Evolutionary conservation across 1,140 invertebrate genomes (phyloP).

Genomic region (Helicoverpa armigera): DNA sequence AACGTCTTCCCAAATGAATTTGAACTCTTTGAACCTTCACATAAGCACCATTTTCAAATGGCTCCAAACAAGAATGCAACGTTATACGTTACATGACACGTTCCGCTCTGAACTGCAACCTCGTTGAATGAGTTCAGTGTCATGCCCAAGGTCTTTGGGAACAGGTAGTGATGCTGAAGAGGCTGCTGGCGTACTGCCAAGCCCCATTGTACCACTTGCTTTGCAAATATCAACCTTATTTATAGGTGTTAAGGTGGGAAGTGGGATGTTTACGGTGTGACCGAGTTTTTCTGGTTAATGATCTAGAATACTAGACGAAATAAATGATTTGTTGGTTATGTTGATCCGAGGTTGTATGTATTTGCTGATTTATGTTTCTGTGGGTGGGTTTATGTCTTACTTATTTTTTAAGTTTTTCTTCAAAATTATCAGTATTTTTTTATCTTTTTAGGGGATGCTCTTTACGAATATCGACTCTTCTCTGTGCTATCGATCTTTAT

Average conservation of each 20-base stretch:
- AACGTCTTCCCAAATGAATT: no score
- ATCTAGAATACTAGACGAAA: conserved; percentile 24
- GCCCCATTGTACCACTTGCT: neutral
- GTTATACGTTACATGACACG: conserved; percentile 4
- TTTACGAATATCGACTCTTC: no score
- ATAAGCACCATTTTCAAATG: neutral
- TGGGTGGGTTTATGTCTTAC: no score
- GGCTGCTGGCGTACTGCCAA: conserved; percentile 29
- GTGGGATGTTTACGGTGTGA: neutral
- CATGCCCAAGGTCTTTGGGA: conserved; percentile 60
- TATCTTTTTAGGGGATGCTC: no score
- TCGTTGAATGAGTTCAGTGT: conserved; percentile 60
- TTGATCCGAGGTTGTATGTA: neutral
- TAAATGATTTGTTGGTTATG: conserved; percentile 4
- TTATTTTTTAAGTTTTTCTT: no score
- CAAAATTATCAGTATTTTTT: no score
- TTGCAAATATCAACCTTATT: conserved; percentile 10
- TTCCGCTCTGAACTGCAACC: conserved; percentile 49
- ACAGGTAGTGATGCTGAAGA: conserved; percentile 54
- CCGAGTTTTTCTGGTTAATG: conserved; percentile 43
- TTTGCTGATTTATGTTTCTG: neutral
- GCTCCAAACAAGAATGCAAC: neutral
- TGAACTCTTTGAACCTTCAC: neutral
- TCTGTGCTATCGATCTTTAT: no score
- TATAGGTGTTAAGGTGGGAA: neutral